A percentile compares a stretch with the other conserved stretches of the same genome.
phyloP scores from a whole-genome alignment of 2,113 vertebrate species.

The Taxidea taxus region DNA sequence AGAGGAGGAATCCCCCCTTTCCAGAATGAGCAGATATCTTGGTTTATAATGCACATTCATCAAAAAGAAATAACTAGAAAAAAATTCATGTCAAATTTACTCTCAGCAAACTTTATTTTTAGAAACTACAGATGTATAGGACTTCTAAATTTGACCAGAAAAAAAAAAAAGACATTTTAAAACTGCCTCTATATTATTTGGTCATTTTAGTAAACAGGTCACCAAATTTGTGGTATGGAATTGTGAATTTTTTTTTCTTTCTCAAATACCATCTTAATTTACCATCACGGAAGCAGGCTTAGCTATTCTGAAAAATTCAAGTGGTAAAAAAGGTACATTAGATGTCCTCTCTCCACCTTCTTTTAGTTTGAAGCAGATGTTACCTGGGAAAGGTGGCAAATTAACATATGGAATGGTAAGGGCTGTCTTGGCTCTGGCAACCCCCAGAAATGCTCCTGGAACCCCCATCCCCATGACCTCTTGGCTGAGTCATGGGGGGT shows the following conservation, averaged over 20 bases:
- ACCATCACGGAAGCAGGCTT: not conserved
- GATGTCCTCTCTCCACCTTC: not conserved
- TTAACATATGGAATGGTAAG: not conserved
- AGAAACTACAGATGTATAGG: not conserved
- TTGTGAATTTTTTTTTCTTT: not conserved
- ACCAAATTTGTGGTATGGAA: not conserved
- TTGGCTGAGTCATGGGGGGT: not conserved
- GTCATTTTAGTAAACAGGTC: not conserved
- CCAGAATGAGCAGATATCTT: not conserved
- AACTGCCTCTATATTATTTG: not conserved
- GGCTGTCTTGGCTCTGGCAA: not conserved
- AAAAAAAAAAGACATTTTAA: not conserved
- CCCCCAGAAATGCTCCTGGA: not conserved
- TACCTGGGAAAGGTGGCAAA: not conserved
- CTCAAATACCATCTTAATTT: not conserved
- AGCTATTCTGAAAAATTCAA: not conserved
- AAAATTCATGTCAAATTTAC: not conserved
- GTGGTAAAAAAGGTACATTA: not conserved
- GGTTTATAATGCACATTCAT: not conserved
- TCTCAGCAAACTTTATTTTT: not conserved
- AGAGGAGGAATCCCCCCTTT: not conserved
- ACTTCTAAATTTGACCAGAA: not conserved
- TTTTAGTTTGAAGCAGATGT: not conserved
- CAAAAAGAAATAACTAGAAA: not conserved
- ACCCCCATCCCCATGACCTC: rapidly evolving